Base-by-base conservation (phyloP, 2,888 invertebrate species). In the Sinohyriopsis cumingii region DNA sequence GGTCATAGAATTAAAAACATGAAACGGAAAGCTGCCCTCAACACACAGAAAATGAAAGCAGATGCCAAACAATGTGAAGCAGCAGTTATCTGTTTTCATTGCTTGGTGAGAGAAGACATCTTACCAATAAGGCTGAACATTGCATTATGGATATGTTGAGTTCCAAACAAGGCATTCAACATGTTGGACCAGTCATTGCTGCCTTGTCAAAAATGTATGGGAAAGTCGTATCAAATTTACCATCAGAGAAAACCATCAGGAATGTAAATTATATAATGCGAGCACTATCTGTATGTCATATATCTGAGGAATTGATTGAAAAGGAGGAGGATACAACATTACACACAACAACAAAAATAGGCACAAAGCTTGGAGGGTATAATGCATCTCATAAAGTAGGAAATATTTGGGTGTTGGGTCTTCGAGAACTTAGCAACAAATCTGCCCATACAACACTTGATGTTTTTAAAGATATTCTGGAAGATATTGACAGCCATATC, bases 381-480 rank as follows among this genome's bases (percentile, higher is more conserved):
- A 55, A 65, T 59, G 25, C 65, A 2, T 56, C 64, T 53, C 67
- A 68, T 45, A 55, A 59, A 63, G 54, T 54, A 15, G 55, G 64
- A 33, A 64, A 63, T 7, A 67, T 66, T 1, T 71, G 68, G 20
- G 57, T 72, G 15, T 60, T 69, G 54, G 74, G 71, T 18, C 54
- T 72, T 18, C 45, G 68, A 22, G 74, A 74, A 63, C 60, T 74
- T 56, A 24, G 54, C 59, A 72, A 72, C 56, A 72, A 69, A 57
- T 68, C 67, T 53, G 59, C 61, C 45, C 53, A 67, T 20, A 65
- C 53, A 24, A 68, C 68, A 12, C 65, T 72, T 54, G 68, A 72
- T 64, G 55, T 61, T 15, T 33, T 33, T 9, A 71, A 67, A 55
- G 59, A 67, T 19, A 67, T 71, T 22, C 54, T 71, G 19, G 53